phyloP scores from a whole-genome alignment of 2,888 invertebrate species.

The Crematogaster levior region DNA sequence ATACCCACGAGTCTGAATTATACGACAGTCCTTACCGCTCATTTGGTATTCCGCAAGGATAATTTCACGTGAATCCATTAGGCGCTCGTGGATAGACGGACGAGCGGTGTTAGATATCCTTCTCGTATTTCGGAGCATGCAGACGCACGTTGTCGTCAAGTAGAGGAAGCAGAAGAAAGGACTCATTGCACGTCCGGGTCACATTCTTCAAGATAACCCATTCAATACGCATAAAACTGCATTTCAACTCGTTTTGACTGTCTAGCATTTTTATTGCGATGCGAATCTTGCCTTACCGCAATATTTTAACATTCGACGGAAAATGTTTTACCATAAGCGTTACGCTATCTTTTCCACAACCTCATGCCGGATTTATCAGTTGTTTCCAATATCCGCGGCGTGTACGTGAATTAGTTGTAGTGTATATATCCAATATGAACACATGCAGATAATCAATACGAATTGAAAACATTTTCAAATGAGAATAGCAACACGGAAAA shows the following conservation, averaged over 20 bases:
- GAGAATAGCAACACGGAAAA: background rate
- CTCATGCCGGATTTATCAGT: background rate
- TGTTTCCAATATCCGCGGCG: background rate
- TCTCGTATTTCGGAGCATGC: slow-evolving; percentile 29
- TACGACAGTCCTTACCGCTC: slow-evolving; percentile 77
- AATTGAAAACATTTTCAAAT: slow-evolving; percentile 3
- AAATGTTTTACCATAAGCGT: background rate
- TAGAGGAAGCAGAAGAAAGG: slow-evolving; percentile 22
- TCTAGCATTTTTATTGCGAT: background rate
- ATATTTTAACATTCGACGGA: background rate
- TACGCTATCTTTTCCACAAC: background rate
- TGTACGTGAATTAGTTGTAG: background rate
- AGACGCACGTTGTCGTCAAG: slow-evolving; percentile 7
- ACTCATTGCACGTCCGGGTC: slow-evolving; percentile 16
- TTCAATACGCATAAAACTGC: background rate
- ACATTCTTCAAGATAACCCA: background rate
- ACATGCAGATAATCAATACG: background rate
- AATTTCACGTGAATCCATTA: slow-evolving; percentile 78
- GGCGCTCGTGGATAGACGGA: slow-evolving; percentile 39
- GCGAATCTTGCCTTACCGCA: background rate
- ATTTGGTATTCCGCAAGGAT: slow-evolving; percentile 78
- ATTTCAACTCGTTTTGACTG: background rate
- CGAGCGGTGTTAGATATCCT: slow-evolving; percentile 67
- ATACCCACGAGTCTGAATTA: slow-evolving; percentile 75
- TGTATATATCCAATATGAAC: background rate